Conservation (phyloP, 2,888 invertebrate genomes). For the Campoletis raptor region DNA sequence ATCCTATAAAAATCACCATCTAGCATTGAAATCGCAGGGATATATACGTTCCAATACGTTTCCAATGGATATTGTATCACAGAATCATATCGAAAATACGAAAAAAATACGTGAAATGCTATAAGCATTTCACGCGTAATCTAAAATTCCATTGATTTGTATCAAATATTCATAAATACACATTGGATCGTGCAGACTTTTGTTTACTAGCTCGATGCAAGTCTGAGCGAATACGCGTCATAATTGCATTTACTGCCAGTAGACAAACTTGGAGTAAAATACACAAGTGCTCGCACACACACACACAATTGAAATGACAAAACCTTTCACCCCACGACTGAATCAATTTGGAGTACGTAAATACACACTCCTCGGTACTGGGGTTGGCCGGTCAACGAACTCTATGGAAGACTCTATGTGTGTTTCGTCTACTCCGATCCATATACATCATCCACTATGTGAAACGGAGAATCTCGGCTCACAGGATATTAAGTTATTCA, state of each 20-base stretch:
- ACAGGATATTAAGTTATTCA: background rate
- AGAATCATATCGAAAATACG: background rate
- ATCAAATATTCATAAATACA: background rate
- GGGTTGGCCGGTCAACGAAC: slow-evolving; percentile 57
- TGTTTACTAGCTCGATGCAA: slow-evolving; percentile 17
- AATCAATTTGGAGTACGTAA: slow-evolving; percentile 66
- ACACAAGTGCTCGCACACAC: slow-evolving; percentile 16
- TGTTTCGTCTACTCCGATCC: slow-evolving; percentile 24
- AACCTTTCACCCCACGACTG: slow-evolving; percentile 49
- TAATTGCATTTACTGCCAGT: slow-evolving; percentile 47
- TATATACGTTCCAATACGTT: background rate
- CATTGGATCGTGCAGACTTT: background rate
- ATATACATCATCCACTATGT: background rate
- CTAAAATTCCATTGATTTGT: background rate
- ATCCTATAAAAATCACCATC: background rate
- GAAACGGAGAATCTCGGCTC: background rate
- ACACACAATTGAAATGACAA: slow-evolving; percentile 22
- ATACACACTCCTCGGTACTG: slow-evolving; percentile 47
- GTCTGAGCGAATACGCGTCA: slow-evolving; percentile 25
- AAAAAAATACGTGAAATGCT: too few relatives aligned
- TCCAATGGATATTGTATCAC: too few relatives aligned
- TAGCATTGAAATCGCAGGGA: background rate
- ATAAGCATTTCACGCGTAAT: background rate
- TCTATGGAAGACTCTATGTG: slow-evolving; percentile 36
- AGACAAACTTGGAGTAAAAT: slow-evolving; percentile 16